Evolutionary conservation across 1,140 invertebrate species (phyloP).

Genomic region (Dendrolimus kikuchii): DNA sequence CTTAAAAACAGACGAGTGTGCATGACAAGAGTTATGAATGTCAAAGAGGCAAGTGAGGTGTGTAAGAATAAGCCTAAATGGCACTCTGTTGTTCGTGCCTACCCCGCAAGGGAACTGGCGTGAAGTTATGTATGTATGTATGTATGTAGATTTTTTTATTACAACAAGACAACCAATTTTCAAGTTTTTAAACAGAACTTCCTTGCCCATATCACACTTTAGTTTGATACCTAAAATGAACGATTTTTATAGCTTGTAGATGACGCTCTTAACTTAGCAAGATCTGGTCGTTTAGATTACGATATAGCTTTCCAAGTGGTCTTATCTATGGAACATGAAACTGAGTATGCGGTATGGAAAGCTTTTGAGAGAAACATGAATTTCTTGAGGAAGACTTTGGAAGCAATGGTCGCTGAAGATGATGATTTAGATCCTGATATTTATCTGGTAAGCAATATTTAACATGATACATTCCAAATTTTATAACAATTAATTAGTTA

Average conservation of each 20-base stretch:
- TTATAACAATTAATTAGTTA: no score
- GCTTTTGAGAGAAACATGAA: slow-evolving; percentile 74
- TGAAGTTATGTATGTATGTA: no score
- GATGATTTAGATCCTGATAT: slow-evolving; percentile 46
- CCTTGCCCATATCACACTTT: slow-evolving; percentile 10
- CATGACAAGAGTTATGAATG: no score
- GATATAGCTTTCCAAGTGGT: slow-evolving; percentile 72
- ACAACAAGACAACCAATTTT: no score
- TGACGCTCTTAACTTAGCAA: slow-evolving; percentile 80
- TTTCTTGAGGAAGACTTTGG: slow-evolving; percentile 64
- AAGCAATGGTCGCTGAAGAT: slow-evolving; percentile 24
- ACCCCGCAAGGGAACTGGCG: no score
- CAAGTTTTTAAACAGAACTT: no score
- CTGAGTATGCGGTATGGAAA: slow-evolving; percentile 77
- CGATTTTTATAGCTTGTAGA: slow-evolving; percentile 74
- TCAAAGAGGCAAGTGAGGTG: no score
- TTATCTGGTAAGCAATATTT: slow-evolving; percentile 36
- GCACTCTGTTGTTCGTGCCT: no score
- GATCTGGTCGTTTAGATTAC: slow-evolving; percentile 64
- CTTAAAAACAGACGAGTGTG: no score
- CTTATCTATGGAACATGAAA: slow-evolving; percentile 75
- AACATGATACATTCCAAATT: no score
- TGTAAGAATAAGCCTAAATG: no score
- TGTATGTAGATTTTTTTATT: no score
- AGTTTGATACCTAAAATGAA: slow-evolving; percentile 20